Base-by-base conservation (phyloP, 2,888 invertebrate species). In the Microctonus aethiopoides region DNA sequence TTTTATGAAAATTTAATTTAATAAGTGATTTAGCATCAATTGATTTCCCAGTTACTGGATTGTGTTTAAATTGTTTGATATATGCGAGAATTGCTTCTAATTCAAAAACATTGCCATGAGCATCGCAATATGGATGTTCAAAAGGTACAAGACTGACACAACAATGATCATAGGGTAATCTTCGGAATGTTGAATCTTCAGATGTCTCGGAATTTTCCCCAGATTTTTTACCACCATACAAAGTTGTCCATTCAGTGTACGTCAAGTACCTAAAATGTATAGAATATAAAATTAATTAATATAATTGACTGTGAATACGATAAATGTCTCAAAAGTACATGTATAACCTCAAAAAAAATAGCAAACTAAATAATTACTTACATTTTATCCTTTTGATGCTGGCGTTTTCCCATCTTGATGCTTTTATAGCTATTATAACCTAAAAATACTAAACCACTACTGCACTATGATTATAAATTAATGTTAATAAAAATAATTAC, bases 381-480 rank as follows among this genome's bases (percentile, higher is more conserved):
- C 95, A 96, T 94, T 91, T 96, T 96, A 89, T 96, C 96, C 83
- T 96, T 96, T 84, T 96, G 96, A 88, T 96, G 96, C 83, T 96
- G 96, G 78, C 95, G 89, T 89, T 96, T 96, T 77, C 96, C 96
- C 96, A 96, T 96, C 84, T 90, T 93, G 78, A 73, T 32, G 9
- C n/a, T 36, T 60, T 39, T 16, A n/a, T n/a, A n/a, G n/a, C n/a
- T n/a, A n/a, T n/a, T n/a, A n/a, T n/a, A n/a, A n/a, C n/a, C n/a
- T n/a, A n/a, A n/a, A n/a, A n/a, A n/a, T n/a, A n/a, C n/a, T n/a
- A n/a, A n/a, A n/a, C n/a, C n/a, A n/a, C n/a, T n/a, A n/a, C n/a
- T n/a, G n/a, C n/a, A n/a, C n/a, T n/a, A n/a, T n/a, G n/a, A n/a
- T n/a, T n/a, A n/a, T n/a, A n/a, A n/a, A n/a, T n/a, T n/a, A n/a